Evolutionary conservation across 2,888 invertebrate species (phyloP).

Genomic region (Oxyteleia sp.): DNA sequence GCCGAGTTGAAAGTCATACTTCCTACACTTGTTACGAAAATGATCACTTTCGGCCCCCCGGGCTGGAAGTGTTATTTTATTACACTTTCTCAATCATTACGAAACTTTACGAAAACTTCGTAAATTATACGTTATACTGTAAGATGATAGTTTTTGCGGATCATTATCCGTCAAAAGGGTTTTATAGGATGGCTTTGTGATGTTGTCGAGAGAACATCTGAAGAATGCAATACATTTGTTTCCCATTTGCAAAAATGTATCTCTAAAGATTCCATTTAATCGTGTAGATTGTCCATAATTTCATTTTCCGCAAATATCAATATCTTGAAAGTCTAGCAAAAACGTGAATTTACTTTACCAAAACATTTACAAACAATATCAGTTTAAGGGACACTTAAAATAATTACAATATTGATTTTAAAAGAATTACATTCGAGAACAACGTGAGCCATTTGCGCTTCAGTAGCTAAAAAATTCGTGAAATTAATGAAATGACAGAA

Average conservation of each 20-base stretch:
- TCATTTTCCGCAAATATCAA: not conserved
- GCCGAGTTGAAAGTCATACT: too few species aligned
- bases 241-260: not conserved
- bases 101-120: too few species aligned
- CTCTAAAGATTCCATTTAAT: not conserved
- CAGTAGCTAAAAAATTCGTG: constrained; percentile 22
- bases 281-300: not conserved
- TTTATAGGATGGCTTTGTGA: not conserved
- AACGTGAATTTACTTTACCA: not conserved
- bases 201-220: not conserved
- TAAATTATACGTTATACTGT: too few species aligned
- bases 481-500: constrained; percentile 36
- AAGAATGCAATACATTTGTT: not conserved
- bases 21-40: too few species aligned
- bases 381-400: constrained; percentile 36
- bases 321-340: not conserved
- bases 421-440: constrained; percentile 2
- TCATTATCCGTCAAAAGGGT: not conserved
- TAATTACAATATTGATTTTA: constrained; percentile 39
- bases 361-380: constrained; percentile 1
- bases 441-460: constrained; percentile 15
- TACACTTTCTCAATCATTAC: too few species aligned
- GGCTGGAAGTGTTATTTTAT: too few species aligned
- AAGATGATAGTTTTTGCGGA: too few species aligned
- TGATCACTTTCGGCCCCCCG: too few species aligned